phyloP scores from a whole-genome alignment of 2,888 invertebrate genomes.

The Seira ritae region DNA sequence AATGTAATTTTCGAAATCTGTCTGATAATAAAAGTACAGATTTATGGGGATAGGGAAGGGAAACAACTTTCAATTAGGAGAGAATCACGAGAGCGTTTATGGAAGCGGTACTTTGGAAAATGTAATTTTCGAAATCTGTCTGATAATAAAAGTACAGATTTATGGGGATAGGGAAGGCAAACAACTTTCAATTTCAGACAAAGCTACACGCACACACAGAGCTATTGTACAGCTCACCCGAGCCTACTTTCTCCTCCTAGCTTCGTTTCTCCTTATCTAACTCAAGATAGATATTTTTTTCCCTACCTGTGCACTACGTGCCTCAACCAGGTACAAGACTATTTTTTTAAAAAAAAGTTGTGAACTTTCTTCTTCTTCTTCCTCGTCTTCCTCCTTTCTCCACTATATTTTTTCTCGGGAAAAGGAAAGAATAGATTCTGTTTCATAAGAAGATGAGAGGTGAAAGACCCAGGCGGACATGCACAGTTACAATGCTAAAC shows the following conservation, averaged over 20 bases:
- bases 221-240: conserved; percentile 41
- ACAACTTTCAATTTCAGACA: conserved; percentile 27
- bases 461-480: conserved; percentile 48
- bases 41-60: not conserved
- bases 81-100: too few species aligned
- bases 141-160: conserved; percentile 11
- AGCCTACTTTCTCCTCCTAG: conserved; percentile 42
- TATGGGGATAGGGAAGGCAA: not conserved
- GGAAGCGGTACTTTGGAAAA: not conserved
- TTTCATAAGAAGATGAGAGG: conserved; percentile 52
- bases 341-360: not conserved
- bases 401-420: conserved; percentile 29
- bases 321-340: not conserved
- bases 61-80: conserved; percentile 20
- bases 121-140: conserved; percentile 1
- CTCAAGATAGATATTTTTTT: conserved; percentile 4
- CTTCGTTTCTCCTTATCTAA: conserved; percentile 55
- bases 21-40: conserved; percentile 11
- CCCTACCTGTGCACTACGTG: conserved; percentile 3
- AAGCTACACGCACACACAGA: conserved; percentile 42
- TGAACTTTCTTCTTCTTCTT: conserved; percentile 8
- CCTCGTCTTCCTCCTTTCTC: too few species aligned
- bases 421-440: conserved; percentile 30
- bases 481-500: conserved; percentile 31
- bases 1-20: conserved; percentile 1